Conservation (phyloP, 2,797 vertebrate species). For the Urophycis tenuis region DNA sequence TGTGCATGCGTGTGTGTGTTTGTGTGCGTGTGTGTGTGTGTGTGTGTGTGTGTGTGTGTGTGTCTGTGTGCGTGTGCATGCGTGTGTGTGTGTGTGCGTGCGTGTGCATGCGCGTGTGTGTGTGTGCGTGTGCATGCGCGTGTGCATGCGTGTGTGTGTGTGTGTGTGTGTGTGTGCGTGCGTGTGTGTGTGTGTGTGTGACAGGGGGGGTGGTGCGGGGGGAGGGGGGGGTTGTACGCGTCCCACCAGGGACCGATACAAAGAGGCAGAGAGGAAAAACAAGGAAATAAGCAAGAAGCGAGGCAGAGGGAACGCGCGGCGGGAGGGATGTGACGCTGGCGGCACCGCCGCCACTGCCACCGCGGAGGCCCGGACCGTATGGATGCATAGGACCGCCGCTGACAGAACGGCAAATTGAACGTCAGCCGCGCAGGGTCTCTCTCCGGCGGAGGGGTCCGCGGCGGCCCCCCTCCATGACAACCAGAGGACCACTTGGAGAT, state of each 20-base stretch:
- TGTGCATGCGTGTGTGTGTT: not conserved
- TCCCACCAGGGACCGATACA: not conserved
- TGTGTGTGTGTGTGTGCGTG: too few relatives aligned
- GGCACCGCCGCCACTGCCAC: not conserved
- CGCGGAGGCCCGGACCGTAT: too few relatives aligned
- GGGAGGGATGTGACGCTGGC: not conserved
- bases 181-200: too few relatives aligned
- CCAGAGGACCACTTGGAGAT: conserved; percentile 53
- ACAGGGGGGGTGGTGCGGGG: too few relatives aligned
- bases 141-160: too few relatives aligned
- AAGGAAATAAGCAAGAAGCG: not conserved
- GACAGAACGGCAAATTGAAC: not conserved
- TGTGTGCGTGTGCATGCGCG: too few relatives aligned
- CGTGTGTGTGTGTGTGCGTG: too few relatives aligned
- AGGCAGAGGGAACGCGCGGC: not conserved
- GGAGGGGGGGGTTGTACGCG: too few relatives aligned
- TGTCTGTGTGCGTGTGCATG: conserved; percentile 23
- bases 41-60: conserved; percentile 44
- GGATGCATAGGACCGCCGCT: not conserved
- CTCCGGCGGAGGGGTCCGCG: not conserved
- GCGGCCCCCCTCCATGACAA: conserved; percentile 48
- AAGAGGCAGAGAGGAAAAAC: not conserved
- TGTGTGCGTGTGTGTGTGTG: too few relatives aligned
- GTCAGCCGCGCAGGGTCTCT: not conserved
- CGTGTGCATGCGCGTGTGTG: too few relatives aligned